These are phyloP conservation scores for Stichodactyla mertensii DNA, from an alignment of 64 coral and sea anemone genomes.

Conservation along the genomic window DNA sequence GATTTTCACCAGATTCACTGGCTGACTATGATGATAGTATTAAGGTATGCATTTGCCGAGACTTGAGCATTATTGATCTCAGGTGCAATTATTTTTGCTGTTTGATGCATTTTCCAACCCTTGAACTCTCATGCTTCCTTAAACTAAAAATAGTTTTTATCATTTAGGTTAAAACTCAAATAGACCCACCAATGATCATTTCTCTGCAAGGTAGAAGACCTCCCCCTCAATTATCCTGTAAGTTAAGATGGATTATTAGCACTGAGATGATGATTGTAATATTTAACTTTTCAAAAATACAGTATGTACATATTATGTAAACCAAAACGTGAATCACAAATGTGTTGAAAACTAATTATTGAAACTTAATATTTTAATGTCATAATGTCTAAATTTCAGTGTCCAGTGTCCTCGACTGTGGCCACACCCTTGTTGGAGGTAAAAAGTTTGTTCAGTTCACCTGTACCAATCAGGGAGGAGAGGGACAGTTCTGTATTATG, in stretches of 20 bases:
- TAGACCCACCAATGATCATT: conserved; percentile 60
- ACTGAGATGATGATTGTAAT: too few relatives aligned
- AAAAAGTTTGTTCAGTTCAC: conserved; percentile 62
- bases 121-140: neutral
- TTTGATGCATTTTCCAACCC: neutral
- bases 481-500: conserved; percentile 80
- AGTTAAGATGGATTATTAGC: neutral
- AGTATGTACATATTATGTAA: neutral
- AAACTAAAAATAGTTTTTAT: conserved; percentile 20
- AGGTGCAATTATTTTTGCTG: too few relatives aligned
- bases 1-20: conserved; percentile 88
- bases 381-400: conserved; percentile 31
- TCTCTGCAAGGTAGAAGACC: conserved; percentile 68
- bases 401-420: conserved; percentile 71
- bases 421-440: conserved; percentile 90
- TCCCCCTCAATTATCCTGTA: conserved; percentile 65
- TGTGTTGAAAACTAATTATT: neutral
- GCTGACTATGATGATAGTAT: conserved; percentile 88
- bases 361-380: too few relatives aligned
- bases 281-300: neutral
- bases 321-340: neutral
- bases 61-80: neutral
- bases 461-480: conserved; percentile 82
- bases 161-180: conserved; percentile 78
- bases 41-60: conserved; percentile 28